Evolutionary conservation across 2,888 invertebrate genomes (phyloP), one percentile per base, ranked within the genome.

Genomic region (Acheta domesticus): DNA sequence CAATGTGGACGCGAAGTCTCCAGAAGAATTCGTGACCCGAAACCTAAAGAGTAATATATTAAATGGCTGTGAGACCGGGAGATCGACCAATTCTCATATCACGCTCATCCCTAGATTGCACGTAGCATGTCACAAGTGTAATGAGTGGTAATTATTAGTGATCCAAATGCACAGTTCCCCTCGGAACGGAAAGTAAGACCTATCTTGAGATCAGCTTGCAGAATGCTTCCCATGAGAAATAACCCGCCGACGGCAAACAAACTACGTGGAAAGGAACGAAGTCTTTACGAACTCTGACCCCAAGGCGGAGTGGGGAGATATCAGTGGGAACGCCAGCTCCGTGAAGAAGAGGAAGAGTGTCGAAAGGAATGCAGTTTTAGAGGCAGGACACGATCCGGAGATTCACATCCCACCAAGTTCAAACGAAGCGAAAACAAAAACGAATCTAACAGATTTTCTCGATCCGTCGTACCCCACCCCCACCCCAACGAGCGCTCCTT

Each of bases 161-260:
- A 62, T 19, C 14, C 62, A 62, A 62, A 62, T 19, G n/a, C 62
- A 62, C 62, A 62, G 16, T 62, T 19, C 16, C 62, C 62, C n/a
- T 62, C 62, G n/a, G 62, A 62, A 62, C 62, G 14, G 62, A n/a
- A 62, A 62, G 62, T n/a, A 62, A 62, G 62, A 16, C 5, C 14
- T 62, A 62, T n/a, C 62, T 14, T 14, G 62, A 3, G 62, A 62
- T 62, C 62, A 62, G 4, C n/a, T n/a, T 62, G 62, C 14, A 62
- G 62, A 62, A 62, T 19, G n/a, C 62, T 62, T 62, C 62, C 16
- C 62, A 62, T 62, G 62, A 62, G 62, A 62, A 62, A 62, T 62
- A 62, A 11, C 62, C n/a, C 62, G 62, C 62, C 14, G 62, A 19
- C n/a, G n/a, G 62, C 62, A 14, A n/a, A 14, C 62, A 62, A 14